Evolutionary conservation across 2,113 vertebrate species (phyloP), one percentile per base, ranked within the genome.

Genomic region (Oryzias curvinotus): DNA sequence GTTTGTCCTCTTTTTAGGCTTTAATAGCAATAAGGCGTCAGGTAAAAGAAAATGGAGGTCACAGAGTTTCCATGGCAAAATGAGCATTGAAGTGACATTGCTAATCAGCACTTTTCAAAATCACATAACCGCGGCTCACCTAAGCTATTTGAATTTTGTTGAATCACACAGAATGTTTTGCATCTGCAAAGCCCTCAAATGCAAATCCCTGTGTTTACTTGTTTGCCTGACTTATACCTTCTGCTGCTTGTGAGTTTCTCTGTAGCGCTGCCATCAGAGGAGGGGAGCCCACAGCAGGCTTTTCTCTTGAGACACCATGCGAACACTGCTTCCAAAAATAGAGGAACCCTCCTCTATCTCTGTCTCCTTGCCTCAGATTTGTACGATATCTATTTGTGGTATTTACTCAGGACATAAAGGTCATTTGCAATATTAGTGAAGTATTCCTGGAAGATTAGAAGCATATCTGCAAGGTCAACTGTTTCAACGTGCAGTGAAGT

Each of bases 301-400:
- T 56, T 42, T 83, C 77, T 65, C 68, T 56, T 57, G 75, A 65
- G 82, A 83, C 28, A 23, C 70, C 71, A 74, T 73, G 78, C 76
- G 78, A 87, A 77, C 70, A 73, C 75, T 23, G 44, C 52, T 65
- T 82, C 84, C 80, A 71, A 75, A 89, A 86, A 87, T 87, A 86
- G 84, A 86, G 78, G 63, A 67, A 71, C 68, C 65, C 71, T 82
- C 70, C 50, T 70, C 62, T 62, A 25, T 61, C 57, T 72, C 44
- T 51, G 46, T 52, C 72, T 56, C 57, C 16, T 53, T 55, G 51
- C 13, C 65, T 82, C 62, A 45, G 69, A 51, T 68, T 69, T 58
- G 68, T 79, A 53, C 43, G 18, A 48, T 62, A 18, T 57, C 52
- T 50, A 18, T 54, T 45, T 36, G 25, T 75, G 71, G 58, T 46